Percentiles rank a stretch among this genome's conserved stretches.
phyloP scores from a whole-genome alignment of 2,797 vertebrate species.

The Lindbergichthys nudifrons region DNA sequence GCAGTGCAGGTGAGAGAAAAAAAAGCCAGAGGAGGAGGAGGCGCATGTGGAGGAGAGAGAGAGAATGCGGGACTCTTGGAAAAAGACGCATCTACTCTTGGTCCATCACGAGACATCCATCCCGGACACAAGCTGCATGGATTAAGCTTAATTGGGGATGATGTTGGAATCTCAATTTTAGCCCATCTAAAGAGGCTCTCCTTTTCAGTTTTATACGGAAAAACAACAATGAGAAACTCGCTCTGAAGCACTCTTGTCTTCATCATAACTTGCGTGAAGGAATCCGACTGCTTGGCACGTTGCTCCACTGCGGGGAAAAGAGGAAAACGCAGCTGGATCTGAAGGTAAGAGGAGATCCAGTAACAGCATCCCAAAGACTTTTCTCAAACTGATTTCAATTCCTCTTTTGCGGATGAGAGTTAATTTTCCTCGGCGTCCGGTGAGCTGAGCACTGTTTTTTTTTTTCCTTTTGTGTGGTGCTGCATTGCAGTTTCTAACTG shows the following conservation, averaged over 20 bases:
- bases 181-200: slow-evolving; percentile 17
- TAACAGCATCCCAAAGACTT: slow-evolving; percentile 55
- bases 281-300: slow-evolving; percentile 82
- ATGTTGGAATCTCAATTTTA: slow-evolving; percentile 45
- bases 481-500: slow-evolving; percentile 89
- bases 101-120: slow-evolving; percentile 72
- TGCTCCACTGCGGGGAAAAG: slow-evolving; percentile 80
- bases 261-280: slow-evolving; percentile 79
- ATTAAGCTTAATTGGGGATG: slow-evolving; percentile 62
- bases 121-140: slow-evolving; percentile 62
- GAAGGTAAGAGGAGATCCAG: slow-evolving; percentile 75
- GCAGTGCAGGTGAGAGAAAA: slow-evolving; percentile 93
- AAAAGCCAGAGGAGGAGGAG: slow-evolving; percentile 70
- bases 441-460: slow-evolving; percentile 66
- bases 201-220: slow-evolving; percentile 5
- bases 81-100: slow-evolving; percentile 83
- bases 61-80: slow-evolving; percentile 89
- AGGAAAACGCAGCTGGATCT: slow-evolving; percentile 56
- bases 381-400: slow-evolving; percentile 46
- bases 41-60: slow-evolving; percentile 67
- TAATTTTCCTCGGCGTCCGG: slow-evolving; percentile 50
- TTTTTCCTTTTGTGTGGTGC: slow-evolving; percentile 82
- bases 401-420: slow-evolving; percentile 46
- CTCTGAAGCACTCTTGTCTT: slow-evolving; percentile 62
- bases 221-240: slow-evolving; percentile 57